Base-by-base conservation (phyloP, 2,888 invertebrate genomes). In the Sclerodermus sp. region DNA sequence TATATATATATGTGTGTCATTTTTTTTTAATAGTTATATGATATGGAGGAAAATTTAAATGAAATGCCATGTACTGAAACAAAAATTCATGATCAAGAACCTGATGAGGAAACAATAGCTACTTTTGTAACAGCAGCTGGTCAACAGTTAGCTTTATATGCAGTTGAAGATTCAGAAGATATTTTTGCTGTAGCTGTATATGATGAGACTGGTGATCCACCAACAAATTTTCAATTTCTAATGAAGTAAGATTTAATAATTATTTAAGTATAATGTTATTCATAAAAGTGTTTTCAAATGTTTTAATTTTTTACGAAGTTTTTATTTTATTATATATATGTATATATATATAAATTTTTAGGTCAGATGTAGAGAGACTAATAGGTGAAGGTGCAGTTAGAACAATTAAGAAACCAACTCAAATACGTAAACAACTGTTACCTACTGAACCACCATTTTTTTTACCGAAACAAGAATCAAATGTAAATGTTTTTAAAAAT, bases 301-400 rank as follows among this genome's bases (percentile, higher is more conserved):
- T n/a, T n/a, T n/a, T n/a, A n/a, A n/a, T n/a, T n/a, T n/a, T n/a
- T n/a, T n/a, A n/a, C 8, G 8, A 23, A 23, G 3, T 23, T 5
- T 23, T 8, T 5, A 23, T 14, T 12, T 15, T 9, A 37, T 32
- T 34, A 2, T 18, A 16, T 3, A 47, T 14, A 18, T 39, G n/a
- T 36, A 14, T 15, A n/a, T 37, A 46, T 39, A 40, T 36, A 51
- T 54, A 9, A 42, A 41, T 55, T 62, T 63, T 46, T 46, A 74
- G 74, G 58, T 62, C 73, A 15, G 77, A 78, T 39, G 77, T 78
- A 1, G 77, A 78, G 52, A 68, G 71, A 54, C 52, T 78, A n/a
- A 77, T 78, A 47, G 74, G 73, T 8, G 75, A 78, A 65, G 78
- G 78, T 32, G 78, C 77, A 9, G 76, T 78, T 6, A 63, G 70